Percentiles rank a stretch among this genome's conserved stretches.
phyloP scores from a whole-genome alignment of 1,140 invertebrate genomes.

The Musca vetustissima region DNA sequence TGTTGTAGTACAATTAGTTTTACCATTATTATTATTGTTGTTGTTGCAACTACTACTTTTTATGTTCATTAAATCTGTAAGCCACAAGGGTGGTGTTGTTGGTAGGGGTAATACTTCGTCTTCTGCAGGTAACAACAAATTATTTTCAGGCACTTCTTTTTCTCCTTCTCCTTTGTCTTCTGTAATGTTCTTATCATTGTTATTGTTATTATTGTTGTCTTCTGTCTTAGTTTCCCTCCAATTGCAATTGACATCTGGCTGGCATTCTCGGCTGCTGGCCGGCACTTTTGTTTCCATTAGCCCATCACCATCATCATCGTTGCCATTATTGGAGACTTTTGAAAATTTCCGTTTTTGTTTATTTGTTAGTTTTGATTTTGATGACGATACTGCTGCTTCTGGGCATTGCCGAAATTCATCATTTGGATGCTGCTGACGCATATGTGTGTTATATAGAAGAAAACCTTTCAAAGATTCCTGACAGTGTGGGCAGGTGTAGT shows the following conservation, averaged over 20 bases:
- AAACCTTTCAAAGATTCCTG: slow-evolving; percentile 24
- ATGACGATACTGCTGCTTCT: background rate
- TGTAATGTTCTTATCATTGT: background rate
- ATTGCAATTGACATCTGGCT: no score
- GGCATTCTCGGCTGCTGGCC: background rate
- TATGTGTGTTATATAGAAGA: slow-evolving; percentile 15
- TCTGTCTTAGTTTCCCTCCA: no score
- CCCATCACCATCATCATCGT: background rate
- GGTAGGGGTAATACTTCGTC: background rate
- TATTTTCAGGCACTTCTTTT: background rate
- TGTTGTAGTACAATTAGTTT: background rate
- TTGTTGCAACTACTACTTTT: background rate
- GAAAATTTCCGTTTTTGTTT: slow-evolving; percentile 22
- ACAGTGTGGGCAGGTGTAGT: slow-evolving; percentile 25
- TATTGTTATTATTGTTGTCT: no score
- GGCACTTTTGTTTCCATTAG: background rate
- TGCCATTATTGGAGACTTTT: background rate
- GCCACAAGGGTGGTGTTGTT: background rate
- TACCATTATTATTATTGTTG: no score
- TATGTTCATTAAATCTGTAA: background rate
- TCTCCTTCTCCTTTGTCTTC: no score
- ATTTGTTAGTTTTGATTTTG: background rate
- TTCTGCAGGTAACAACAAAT: no score
- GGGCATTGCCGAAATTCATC: slow-evolving; percentile 14
- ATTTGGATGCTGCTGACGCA: background rate